phyloP scores from a whole-genome alignment of 2,888 invertebrate species.

The Pterobdella sp. region DNA sequence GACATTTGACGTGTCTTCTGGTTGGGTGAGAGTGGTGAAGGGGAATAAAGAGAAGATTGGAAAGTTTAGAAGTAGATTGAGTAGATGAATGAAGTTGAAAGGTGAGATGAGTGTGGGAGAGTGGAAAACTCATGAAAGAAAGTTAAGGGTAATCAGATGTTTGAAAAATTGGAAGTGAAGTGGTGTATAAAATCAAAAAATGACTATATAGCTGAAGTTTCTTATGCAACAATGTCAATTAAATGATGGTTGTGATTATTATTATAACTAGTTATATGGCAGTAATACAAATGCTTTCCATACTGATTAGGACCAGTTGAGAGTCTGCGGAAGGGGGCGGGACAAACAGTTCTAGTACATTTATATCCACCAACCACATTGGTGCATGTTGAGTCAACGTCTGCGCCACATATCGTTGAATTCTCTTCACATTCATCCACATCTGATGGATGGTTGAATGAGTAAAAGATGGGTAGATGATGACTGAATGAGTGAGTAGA shows the following conservation, averaged over 20 bases:
- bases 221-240: neutral
- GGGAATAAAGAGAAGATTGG: neutral
- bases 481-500: too few species aligned
- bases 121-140: too few species aligned
- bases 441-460: slow-evolving; percentile 56
- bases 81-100: neutral
- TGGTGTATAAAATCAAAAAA: too few species aligned
- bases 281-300: too few species aligned
- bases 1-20: slow-evolving; percentile 21
- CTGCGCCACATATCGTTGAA: slow-evolving; percentile 63
- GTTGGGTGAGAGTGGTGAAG: neutral
- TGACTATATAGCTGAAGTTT: neutral
- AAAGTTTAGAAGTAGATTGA: neutral
- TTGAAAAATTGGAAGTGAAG: too few species aligned
- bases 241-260: neutral
- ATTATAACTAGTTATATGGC: neutral
- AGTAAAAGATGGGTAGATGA: neutral
- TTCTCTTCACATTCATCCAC: slow-evolving; percentile 80
- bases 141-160: too few species aligned
- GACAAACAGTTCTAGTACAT: slow-evolving; percentile 69
- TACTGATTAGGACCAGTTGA: too few species aligned
- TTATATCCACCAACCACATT: slow-evolving; percentile 82
- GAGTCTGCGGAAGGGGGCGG: slow-evolving; percentile 81
- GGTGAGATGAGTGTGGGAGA: neutral
- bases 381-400: slow-evolving; percentile 66